These are phyloP conservation scores for Poecilus cupreus DNA, from an alignment of 2,888 invertebrate genomes.

Conservation along the genomic window DNA sequence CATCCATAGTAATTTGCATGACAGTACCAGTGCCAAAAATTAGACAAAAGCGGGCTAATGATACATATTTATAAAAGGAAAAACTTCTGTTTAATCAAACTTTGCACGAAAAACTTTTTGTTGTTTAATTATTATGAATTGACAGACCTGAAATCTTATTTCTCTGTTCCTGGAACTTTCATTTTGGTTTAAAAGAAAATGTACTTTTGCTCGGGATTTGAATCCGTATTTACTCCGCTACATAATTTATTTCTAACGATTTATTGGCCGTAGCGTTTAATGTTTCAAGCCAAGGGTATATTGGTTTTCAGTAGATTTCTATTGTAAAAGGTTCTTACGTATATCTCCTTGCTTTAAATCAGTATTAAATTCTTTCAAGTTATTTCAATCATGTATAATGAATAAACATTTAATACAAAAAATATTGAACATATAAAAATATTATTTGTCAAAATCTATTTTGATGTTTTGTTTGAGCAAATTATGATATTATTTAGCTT, in stretches of 20 bases:
- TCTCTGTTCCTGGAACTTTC: not conserved
- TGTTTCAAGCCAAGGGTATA: too few species aligned
- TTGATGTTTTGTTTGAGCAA: too few species aligned
- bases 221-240: not conserved
- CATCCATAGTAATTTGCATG: constrained; percentile 6
- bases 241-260: too few species aligned
- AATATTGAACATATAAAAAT: too few species aligned
- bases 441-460: too few species aligned
- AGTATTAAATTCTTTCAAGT: too few species aligned
- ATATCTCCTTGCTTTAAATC: too few species aligned
- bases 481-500: too few species aligned
- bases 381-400: too few species aligned
- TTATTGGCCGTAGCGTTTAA: too few species aligned
- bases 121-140: constrained; percentile 49
- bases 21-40: constrained; percentile 5
- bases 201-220: not conserved
- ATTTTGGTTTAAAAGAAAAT: not conserved
- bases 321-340: too few species aligned
- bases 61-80: constrained; percentile 28
- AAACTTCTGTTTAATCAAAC: constrained; percentile 47
- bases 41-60: not conserved
- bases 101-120: constrained; percentile 43
- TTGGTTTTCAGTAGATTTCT: not conserved
- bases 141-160: constrained; percentile 25
- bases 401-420: too few species aligned